phyloP scores from a whole-genome alignment of 2,113 vertebrate genomes.

The Pollimyrus isidori region DNA sequence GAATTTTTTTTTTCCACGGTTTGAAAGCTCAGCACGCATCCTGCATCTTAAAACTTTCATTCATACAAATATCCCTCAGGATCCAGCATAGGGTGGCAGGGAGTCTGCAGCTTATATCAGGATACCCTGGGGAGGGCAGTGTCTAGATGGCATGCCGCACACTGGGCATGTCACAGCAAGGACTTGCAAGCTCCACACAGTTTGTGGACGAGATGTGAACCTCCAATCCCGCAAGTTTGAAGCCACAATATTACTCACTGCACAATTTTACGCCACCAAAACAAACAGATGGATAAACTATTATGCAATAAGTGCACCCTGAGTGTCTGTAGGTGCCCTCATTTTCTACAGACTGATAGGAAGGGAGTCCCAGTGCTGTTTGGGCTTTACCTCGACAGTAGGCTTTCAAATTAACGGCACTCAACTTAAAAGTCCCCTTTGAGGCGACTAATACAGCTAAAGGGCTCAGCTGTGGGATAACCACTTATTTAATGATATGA shows the following conservation, averaged over 20 bases:
- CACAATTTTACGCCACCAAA: background rate
- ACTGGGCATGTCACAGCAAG: background rate
- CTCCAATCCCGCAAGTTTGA: background rate
- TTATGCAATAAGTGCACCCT: background rate
- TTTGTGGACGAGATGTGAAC: background rate
- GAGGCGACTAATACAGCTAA: background rate
- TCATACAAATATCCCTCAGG: background rate
- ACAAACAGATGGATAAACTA: background rate
- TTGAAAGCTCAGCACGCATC: background rate
- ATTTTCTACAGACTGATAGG: background rate
- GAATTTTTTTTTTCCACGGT: background rate
- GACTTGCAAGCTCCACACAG: background rate
- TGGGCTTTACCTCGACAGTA: slow-evolving; percentile 4
- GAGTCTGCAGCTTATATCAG: background rate
- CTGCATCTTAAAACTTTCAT: background rate
- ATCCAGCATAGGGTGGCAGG: background rate
- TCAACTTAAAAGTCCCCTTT: background rate
- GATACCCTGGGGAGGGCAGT: background rate
- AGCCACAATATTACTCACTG: background rate
- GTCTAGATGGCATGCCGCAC: background rate
- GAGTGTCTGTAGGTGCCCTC: background rate
- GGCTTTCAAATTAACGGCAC: slow-evolving; percentile 1
- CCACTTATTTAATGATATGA: slow-evolving; percentile 39
- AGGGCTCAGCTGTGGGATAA: slow-evolving; percentile 36
- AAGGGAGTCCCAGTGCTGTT: background rate